These are phyloP conservation scores for Micoletzkya japonica DNA, from an alignment of 2,888 invertebrate genomes.

Conservation along the genomic window DNA sequence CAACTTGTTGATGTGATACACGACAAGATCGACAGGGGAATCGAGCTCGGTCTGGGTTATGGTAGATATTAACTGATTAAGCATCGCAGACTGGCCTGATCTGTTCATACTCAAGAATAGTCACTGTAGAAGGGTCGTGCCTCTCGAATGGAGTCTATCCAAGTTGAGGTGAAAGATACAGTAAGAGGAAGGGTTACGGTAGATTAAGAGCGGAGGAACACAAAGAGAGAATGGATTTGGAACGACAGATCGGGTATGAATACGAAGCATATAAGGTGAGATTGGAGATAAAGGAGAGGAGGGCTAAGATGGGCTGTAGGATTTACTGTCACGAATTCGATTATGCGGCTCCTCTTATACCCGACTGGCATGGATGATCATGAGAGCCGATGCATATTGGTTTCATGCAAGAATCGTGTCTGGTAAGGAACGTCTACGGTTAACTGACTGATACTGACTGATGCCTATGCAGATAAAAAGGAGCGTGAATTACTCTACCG, in stretches of 20 bases:
- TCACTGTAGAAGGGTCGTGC: slow-evolving; percentile 16
- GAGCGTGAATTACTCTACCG: slow-evolving; percentile 33
- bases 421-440: background rate
- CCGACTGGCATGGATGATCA: background rate
- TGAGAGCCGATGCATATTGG: background rate
- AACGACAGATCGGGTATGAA: slow-evolving; percentile 8
- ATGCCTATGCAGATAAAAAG: slow-evolving; percentile 28
- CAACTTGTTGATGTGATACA: slow-evolving; percentile 21
- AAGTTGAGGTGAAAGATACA: no score
- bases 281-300: no score
- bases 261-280: slow-evolving; percentile 11
- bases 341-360: background rate
- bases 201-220: slow-evolving; percentile 6
- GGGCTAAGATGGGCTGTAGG: no score
- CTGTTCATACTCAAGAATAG: slow-evolving; percentile 38
- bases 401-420: no score
- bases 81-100: slow-evolving; percentile 39
- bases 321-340: background rate
- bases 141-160: slow-evolving; percentile 14
- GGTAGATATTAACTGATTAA: background rate
- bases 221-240: background rate
- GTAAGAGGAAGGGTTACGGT: no score
- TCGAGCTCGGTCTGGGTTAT: background rate
- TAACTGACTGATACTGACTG: background rate
- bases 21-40: slow-evolving; percentile 19